A percentile compares a stretch with the other conserved stretches of the same genome.
These are phyloP conservation scores for Amblyopsis rosae DNA, from an alignment of 2,113 vertebrate species.

Conservation along the genomic window DNA sequence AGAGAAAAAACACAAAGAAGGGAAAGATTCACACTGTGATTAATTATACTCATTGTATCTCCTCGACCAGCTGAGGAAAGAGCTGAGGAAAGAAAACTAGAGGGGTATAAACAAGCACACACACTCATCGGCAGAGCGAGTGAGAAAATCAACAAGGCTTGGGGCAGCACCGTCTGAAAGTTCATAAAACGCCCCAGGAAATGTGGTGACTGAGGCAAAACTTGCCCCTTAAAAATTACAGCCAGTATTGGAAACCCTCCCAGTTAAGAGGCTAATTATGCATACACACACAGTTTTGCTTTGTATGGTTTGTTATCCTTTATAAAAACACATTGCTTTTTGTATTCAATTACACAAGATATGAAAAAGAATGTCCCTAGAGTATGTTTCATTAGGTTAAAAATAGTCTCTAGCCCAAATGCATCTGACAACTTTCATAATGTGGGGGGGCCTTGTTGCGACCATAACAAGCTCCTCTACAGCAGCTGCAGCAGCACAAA, in stretches of 20 bases:
- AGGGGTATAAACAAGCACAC: background rate
- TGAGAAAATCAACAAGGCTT: slow-evolving; percentile 19
- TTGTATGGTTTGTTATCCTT: slow-evolving; percentile 31
- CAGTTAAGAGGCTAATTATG: slow-evolving; percentile 20
- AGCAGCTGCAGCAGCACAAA: background rate
- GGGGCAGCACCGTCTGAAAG: slow-evolving; percentile 25
- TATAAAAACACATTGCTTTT: slow-evolving; percentile 45
- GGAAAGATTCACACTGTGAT: slow-evolving; percentile 45
- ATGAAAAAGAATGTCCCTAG: slow-evolving; percentile 15
- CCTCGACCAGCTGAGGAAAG: slow-evolving; percentile 30
- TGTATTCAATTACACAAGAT: slow-evolving; percentile 28
- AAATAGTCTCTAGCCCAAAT: slow-evolving; percentile 18
- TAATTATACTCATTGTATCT: slow-evolving; percentile 59
- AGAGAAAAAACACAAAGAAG: slow-evolving; percentile 26
- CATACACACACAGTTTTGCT: slow-evolving; percentile 13
- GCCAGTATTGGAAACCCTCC: slow-evolving; percentile 14
- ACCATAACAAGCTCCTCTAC: too few relatives aligned
- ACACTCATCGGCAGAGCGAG: slow-evolving; percentile 12
- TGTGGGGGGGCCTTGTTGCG: background rate
- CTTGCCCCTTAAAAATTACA: slow-evolving; percentile 8
- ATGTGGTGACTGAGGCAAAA: slow-evolving; percentile 20
- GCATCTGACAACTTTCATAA: background rate
- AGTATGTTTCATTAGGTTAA: slow-evolving; percentile 14
- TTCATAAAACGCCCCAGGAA: slow-evolving; percentile 24
- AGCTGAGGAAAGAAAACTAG: slow-evolving; percentile 15